These are phyloP conservation scores for Brachypalpus laphriformis DNA, from an alignment of 2,888 invertebrate species.

Conservation along the genomic window DNA sequence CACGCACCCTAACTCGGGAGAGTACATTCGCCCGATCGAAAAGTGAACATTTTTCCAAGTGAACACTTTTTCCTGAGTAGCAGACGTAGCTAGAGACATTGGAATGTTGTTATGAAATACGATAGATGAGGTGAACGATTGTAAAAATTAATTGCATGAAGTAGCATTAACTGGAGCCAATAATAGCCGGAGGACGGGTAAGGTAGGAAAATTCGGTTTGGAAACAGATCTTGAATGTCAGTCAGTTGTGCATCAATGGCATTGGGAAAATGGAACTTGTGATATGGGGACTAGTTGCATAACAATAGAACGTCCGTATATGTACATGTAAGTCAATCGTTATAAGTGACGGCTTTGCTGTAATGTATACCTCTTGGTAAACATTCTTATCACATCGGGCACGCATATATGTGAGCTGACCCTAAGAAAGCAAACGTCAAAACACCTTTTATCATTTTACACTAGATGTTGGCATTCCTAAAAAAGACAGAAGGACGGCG, in stretches of 20 bases:
- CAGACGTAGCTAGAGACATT: neutral
- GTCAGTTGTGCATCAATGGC: neutral
- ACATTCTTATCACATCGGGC: too few relatives aligned
- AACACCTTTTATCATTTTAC: too few relatives aligned
- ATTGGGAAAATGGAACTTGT: neutral
- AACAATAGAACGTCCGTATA: too few relatives aligned
- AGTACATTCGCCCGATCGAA: constrained; percentile 23
- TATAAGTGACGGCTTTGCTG: too few relatives aligned
- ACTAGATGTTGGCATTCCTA: too few relatives aligned
- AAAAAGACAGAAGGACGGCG: too few relatives aligned
- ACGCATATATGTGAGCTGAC: too few relatives aligned
- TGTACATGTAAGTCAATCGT: too few relatives aligned
- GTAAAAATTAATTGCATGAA: constrained; percentile 27
- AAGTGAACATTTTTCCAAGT: constrained; percentile 54
- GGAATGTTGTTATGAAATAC: constrained; percentile 60
- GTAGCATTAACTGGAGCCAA: neutral
- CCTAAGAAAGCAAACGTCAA: too few relatives aligned
- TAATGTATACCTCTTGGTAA: too few relatives aligned
- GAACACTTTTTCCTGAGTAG: constrained; percentile 40
- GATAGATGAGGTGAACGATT: constrained; percentile 8
- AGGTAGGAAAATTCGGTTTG: neutral
- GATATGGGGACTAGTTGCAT: too few relatives aligned
- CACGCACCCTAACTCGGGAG: constrained; percentile 31
- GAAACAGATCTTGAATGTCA: neutral
- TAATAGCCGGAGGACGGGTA: neutral